These are phyloP conservation scores for Calephelis perditalis DNA, from an alignment of 2,888 invertebrate genomes.

Conservation along the genomic window DNA sequence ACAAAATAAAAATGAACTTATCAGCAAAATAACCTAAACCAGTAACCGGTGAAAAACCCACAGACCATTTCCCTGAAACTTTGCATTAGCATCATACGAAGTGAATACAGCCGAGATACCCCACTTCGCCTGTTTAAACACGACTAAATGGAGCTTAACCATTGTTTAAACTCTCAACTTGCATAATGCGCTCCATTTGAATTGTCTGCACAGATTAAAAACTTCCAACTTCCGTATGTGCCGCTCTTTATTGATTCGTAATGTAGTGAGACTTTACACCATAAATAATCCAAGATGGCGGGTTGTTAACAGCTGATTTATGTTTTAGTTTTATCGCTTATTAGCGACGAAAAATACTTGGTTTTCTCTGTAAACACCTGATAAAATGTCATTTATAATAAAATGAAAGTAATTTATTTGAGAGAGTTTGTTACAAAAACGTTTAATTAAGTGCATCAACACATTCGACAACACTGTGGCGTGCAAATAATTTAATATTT, in stretches of 20 bases:
- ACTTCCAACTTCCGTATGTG: slow-evolving; percentile 34
- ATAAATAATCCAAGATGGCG: slow-evolving; percentile 11
- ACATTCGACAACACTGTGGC: too few species aligned
- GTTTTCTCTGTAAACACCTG: too few species aligned
- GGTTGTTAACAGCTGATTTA: slow-evolving; percentile 1
- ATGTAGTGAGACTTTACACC: slow-evolving; percentile 19
- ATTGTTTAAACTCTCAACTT: slow-evolving; percentile 45
- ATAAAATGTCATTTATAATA: too few species aligned
- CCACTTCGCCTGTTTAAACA: slow-evolving; percentile 52
- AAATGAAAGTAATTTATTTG: too few species aligned
- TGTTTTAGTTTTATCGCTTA: background rate
- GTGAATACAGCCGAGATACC: slow-evolving; percentile 41
- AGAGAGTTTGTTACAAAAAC: too few species aligned
- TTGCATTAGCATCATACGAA: slow-evolving; percentile 15
- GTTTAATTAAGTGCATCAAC: too few species aligned
- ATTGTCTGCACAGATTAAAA: slow-evolving; percentile 34
- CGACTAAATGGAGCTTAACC: slow-evolving; percentile 39
- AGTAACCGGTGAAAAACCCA: slow-evolving; percentile 7
- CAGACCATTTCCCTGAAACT: slow-evolving; percentile 18
- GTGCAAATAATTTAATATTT: too few species aligned
- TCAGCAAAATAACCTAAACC: slow-evolving; percentile 13
- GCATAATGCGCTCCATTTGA: slow-evolving; percentile 46
- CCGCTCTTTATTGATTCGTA: slow-evolving; percentile 32
- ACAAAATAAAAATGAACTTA: background rate
- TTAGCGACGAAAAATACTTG: too few species aligned